Conservation (phyloP, 1,140 invertebrate genomes). For the Maniola jurtina region DNA sequence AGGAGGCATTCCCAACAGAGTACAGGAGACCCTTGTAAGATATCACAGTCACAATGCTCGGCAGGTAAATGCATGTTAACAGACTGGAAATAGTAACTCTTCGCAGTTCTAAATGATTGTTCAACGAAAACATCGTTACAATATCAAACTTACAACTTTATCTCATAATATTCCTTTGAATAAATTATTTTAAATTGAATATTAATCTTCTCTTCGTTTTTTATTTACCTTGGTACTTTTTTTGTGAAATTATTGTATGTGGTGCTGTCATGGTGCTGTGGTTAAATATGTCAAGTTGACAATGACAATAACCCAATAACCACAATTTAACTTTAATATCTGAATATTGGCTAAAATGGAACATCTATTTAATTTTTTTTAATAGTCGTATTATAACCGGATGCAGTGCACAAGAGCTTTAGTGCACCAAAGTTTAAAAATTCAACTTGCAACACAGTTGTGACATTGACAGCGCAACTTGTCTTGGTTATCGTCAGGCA, state of each 20-base stretch:
- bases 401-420: neutral
- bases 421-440: neutral
- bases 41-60: slow-evolving; percentile 65
- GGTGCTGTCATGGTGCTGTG: too few relatives aligned
- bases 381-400: neutral
- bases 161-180: neutral
- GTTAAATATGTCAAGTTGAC: neutral
- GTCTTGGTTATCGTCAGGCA: too few relatives aligned
- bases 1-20: slow-evolving; percentile 67
- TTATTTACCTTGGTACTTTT: too few relatives aligned
- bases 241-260: too few relatives aligned
- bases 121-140: slow-evolving; percentile 42
- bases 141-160: neutral
- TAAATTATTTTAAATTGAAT: too few relatives aligned
- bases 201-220: too few relatives aligned
- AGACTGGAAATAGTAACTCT: slow-evolving; percentile 63
- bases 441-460: slow-evolving; percentile 10
- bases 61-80: slow-evolving; percentile 70
- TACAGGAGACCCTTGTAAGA: slow-evolving; percentile 69
- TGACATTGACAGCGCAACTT: slow-evolving; percentile 23
- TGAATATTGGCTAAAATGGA: too few relatives aligned
- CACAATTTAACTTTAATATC: too few relatives aligned
- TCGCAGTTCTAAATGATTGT: slow-evolving; percentile 61
- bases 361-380: too few relatives aligned
- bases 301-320: neutral